Percentiles rank a stretch among this genome's conserved stretches.
Evolutionary conservation across 23 tunicate species (phyloP).

Genomic region (Styela clava): DNA sequence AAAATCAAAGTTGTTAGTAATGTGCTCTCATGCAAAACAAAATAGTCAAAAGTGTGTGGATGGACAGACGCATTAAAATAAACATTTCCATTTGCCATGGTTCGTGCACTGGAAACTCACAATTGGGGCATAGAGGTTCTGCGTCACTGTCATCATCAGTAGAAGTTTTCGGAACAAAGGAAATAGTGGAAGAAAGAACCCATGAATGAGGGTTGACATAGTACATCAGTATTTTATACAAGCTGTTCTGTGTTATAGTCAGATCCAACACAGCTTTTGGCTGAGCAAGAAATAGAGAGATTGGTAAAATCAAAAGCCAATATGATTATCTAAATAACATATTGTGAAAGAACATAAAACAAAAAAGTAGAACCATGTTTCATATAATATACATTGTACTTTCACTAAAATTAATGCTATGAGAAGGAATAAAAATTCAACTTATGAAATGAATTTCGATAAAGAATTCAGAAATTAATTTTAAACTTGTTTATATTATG

Average conservation of each 20-base stretch:
- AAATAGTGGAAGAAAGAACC: slow-evolving; percentile 30
- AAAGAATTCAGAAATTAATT: no score
- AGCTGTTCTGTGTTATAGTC: slow-evolving; percentile 31
- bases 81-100: neutral
- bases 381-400: no score
- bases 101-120: slow-evolving; percentile 44
- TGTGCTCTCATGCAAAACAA: neutral
- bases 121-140: slow-evolving; percentile 39
- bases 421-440: no score
- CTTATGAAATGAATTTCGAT: no score
- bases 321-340: neutral
- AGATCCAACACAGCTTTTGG: slow-evolving; percentile 52
- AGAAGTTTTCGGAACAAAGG: slow-evolving; percentile 27
- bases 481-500: no score
- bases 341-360: neutral
- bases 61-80: neutral
- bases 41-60: no score
- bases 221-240: slow-evolving; percentile 54
- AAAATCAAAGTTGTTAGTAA: neutral
- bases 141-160: neutral
- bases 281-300: slow-evolving; percentile 26
- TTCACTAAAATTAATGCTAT: no score
- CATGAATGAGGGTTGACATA: slow-evolving; percentile 52
- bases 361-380: no score
- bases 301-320: neutral